Conservation (phyloP, 2,113 vertebrate genomes). For the Centropristis striata region DNA sequence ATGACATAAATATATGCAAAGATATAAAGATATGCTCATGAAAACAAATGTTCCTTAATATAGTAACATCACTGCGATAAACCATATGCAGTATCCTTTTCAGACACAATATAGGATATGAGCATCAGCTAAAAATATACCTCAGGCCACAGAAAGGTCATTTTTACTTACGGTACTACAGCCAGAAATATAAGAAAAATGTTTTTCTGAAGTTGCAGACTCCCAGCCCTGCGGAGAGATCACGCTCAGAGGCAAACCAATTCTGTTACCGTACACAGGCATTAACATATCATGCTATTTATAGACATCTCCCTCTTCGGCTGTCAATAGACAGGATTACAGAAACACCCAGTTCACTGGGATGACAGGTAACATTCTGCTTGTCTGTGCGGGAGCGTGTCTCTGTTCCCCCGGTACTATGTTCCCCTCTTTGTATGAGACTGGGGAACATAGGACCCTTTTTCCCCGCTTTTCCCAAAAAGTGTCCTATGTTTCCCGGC, state of each 20-base stretch:
- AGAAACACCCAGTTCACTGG: slow-evolving; percentile 1
- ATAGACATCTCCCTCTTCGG: slow-evolving; percentile 31
- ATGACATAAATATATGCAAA: too few relatives aligned
- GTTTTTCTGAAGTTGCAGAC: background rate
- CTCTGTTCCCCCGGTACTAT: too few relatives aligned
- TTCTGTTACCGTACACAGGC: slow-evolving; percentile 33
- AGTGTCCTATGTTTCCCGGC: too few relatives aligned
- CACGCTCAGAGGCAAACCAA: slow-evolving; percentile 33
- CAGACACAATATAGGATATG: background rate
- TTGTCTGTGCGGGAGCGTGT: too few relatives aligned
- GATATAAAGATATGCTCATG: background rate
- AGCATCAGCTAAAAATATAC: slow-evolving; percentile 15
- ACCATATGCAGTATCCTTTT: background rate
- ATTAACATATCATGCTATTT: slow-evolving; percentile 61
- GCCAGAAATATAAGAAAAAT: background rate
- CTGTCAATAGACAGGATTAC: slow-evolving; percentile 23
- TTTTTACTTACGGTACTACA: background rate
- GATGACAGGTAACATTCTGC: slow-evolving; percentile 20
- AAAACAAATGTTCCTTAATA: slow-evolving; percentile 3
- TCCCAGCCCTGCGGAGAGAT: background rate
- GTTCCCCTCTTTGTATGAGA: too few relatives aligned
- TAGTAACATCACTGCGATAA: background rate
- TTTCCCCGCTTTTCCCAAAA: too few relatives aligned
- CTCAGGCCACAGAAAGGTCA: background rate
- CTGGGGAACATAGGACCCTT: too few relatives aligned